Evolutionary conservation across 2,888 invertebrate genomes (phyloP).

Genomic region (Clistopyga incitator): DNA sequence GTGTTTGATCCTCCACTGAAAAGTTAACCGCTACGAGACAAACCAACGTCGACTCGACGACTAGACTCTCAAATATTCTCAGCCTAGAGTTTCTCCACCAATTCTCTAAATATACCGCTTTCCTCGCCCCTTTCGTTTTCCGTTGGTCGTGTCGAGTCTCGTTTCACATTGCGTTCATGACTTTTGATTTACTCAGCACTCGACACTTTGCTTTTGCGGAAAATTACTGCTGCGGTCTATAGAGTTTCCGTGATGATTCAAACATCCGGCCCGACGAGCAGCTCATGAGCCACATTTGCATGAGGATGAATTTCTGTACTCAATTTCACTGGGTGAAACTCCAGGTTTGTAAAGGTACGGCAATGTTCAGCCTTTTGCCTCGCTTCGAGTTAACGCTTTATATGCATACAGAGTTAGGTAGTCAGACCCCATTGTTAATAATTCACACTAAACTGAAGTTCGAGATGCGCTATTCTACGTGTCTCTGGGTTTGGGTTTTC

Average conservation of each 20-base stretch:
- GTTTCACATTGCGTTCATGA: conserved; percentile 42
- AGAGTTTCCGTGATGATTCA: not conserved
- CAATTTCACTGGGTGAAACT: not conserved
- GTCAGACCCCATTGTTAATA: too few species aligned
- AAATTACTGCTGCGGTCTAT: not conserved
- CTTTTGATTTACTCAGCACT: conserved; percentile 62
- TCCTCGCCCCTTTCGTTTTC: conserved; percentile 34
- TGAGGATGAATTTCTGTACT: not conserved
- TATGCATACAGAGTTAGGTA: not conserved
- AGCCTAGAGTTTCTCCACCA: conserved; percentile 43
- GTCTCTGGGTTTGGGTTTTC: too few species aligned
- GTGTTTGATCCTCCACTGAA: conserved; percentile 57
- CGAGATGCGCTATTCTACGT: too few species aligned
- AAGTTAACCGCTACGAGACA: conserved; percentile 63
- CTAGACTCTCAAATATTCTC: conserved; percentile 48
- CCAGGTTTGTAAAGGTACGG: not conserved
- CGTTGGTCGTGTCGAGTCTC: conserved; percentile 8
- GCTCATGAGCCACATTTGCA: not conserved
- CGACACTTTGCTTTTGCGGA: conserved; percentile 35
- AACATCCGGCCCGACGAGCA: not conserved
- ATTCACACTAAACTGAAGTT: too few species aligned
- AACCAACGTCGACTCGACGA: conserved; percentile 44
- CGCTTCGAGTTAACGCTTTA: not conserved
- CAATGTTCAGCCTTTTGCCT: not conserved
- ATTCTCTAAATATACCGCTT: conserved; percentile 65